Percentiles rank a stretch among this genome's conserved stretches.
phyloP scores from a whole-genome alignment of 2,888 invertebrate species.

The Eurois occulta region DNA sequence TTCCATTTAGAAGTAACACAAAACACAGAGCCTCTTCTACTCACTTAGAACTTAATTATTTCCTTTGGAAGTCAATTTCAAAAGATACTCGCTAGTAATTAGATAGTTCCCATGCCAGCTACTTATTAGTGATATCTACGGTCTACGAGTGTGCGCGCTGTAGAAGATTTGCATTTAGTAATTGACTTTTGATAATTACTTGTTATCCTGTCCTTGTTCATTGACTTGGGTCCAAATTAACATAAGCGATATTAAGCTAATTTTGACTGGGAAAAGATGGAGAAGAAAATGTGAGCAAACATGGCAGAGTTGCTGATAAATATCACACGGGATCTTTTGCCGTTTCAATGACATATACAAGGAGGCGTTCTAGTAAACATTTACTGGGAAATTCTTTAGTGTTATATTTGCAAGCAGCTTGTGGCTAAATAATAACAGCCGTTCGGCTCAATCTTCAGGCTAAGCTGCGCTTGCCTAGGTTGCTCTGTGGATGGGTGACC shows the following conservation, averaged over 20 bases:
- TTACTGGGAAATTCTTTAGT: neutral
- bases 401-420: too few relatives aligned
- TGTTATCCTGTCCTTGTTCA: slow-evolving; percentile 13
- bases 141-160: too few relatives aligned
- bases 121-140: slow-evolving; percentile 24
- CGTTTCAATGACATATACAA: neutral
- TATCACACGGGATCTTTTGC: neutral
- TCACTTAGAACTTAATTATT: neutral
- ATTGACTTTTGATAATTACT: slow-evolving; percentile 37
- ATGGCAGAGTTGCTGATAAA: neutral
- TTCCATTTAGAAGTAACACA: slow-evolving; percentile 4
- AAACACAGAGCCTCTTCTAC: neutral
- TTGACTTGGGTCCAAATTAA: slow-evolving; percentile 3
- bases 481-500: too few relatives aligned
- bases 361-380: too few relatives aligned
- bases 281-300: neutral
- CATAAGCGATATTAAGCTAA: neutral
- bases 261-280: neutral
- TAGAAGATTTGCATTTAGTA: slow-evolving; percentile 49
- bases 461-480: too few relatives aligned
- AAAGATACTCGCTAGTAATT: slow-evolving; percentile 11
- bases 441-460: too few relatives aligned
- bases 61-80: neutral
- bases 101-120: slow-evolving; percentile 10
- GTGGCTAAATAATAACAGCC: too few relatives aligned